Evolutionary conservation across 2,113 vertebrate genomes (phyloP), one percentile per base, ranked within the genome.

Genomic region (Oceanites oceanicus): DNA sequence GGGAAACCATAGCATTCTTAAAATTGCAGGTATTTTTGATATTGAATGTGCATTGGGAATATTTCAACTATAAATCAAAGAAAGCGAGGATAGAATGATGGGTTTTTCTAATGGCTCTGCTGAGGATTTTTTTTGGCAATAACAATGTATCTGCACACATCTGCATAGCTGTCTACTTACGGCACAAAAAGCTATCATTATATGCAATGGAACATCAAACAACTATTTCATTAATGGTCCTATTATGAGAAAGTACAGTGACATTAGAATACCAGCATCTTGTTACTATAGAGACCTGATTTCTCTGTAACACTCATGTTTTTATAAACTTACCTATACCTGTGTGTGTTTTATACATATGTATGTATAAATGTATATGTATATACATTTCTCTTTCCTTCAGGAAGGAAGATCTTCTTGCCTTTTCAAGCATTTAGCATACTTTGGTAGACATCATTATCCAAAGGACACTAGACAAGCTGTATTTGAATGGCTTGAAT

Each of bases 161-260:
- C 45, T 30, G 66, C 72, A 17, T 40, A 29, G 36, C 36, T 92
- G 88, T 79, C 68, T 86, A 77, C 55, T 88, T 95, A 91, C 13
- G 14, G 68, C 91, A 92, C 89, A 94, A 94, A 98, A 92, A 97
- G 96, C 81, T 92, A 34, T 95, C 96, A 93, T 96, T 97, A 97
- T 61, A 73, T 75, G 90, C 32, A 40, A 93, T 82, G 94, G 97
- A 97, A 95, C 96, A 97, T 97, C 97, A 97, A 97, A 94, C 96
- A 88, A 95, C 95, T 92, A 38, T 97, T 97, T 97, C 96, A 95
- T 91, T 97, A 97, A 95, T 96, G 95, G 94, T 16, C 72, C 93
- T 68, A 70, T 96, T 98, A 95, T 82, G 73, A 92, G 96, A 81
- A 93, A 71, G 36, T 38, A 44, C 67, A 26, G 87, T 32, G 81